Evolutionary conservation across 2,113 vertebrate genomes (phyloP), one percentile per base, ranked within the genome.

Genomic region (Eublepharis macularius): DNA sequence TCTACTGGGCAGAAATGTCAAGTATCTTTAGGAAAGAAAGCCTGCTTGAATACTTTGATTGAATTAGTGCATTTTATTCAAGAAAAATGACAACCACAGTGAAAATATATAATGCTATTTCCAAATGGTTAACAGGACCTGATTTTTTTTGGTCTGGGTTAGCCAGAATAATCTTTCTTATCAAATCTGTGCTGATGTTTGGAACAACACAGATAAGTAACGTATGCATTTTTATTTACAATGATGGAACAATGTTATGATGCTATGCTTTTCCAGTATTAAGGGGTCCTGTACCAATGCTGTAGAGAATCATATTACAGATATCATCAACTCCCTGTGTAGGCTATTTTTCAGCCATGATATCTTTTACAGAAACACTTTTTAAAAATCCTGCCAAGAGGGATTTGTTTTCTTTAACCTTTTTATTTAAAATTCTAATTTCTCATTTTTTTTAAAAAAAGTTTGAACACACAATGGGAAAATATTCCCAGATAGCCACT

Each of bases 1-100:
- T 97, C 90, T 94, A 86, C 94, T 92, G 95, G 94, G 94, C 92
- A 89, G 93, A 98, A 98, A 97, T 97, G 96, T 97, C 96, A 96
- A 92, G 90, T 95, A 94, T 89, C 92, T 93, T 94, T 39, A 41
- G 76, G 81, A 93, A 85, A 54, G 81, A 93, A 85, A 54, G 45
- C 91, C 66, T 87, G 69, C 82, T 89, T 84, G 81, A 91, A 92
- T 94, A 75, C 90, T 88, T 90, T 88, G 70, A 88, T 87, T 89
- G 85, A 90, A 88, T 89, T 84, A 88, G 21, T 85, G 16, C 70
- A 11, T 87, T 60, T 90, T 84, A 90, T 90, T 90, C 90, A 81
- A 88, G 74, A 19, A 19, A 86, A 80, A 47, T 80, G 81, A 47
- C 82, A 57, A 89, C 21, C 36, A 84, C 41, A 81, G 66, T 69